Evolutionary conservation across 2,888 invertebrate genomes (phyloP).

Genomic region (Gnatocerus cornutus): DNA sequence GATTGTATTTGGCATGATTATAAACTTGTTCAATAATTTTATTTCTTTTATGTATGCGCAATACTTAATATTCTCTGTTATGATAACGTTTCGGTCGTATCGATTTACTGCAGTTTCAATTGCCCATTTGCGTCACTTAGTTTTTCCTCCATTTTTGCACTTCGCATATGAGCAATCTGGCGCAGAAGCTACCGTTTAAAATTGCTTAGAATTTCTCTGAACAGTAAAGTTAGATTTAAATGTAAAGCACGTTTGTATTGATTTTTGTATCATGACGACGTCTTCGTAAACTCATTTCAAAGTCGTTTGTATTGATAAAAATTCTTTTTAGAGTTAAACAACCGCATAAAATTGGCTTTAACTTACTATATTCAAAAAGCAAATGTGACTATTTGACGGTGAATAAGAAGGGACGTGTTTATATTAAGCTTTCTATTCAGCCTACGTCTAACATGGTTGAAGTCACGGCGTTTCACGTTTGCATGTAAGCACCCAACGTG

Average conservation of each 20-base stretch:
- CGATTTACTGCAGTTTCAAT: background rate
- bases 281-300: conserved; percentile 44
- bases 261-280: conserved; percentile 46
- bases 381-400: conserved; percentile 22
- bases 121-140: background rate
- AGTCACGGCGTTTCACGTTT: conserved; percentile 21
- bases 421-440: conserved; percentile 31
- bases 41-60: too few relatives aligned
- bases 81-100: background rate
- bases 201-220: conserved; percentile 34
- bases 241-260: conserved; percentile 42
- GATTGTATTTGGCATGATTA: too few relatives aligned
- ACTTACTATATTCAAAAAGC: conserved; percentile 25
- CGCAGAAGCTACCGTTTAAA: conserved; percentile 27
- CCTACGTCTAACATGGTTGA: conserved; percentile 20
- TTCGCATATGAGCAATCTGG: conserved; percentile 15
- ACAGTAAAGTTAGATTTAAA: conserved; percentile 37
- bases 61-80: background rate
- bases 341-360: conserved; percentile 39
- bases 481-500: conserved; percentile 14
- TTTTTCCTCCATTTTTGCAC: conserved; percentile 6
- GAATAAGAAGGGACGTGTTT: conserved; percentile 15
- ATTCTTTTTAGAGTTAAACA: conserved; percentile 44
- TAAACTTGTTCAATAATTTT: too few relatives aligned
- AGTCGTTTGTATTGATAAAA: conserved; percentile 47